Evolutionary conservation across 2,888 invertebrate species (phyloP).

Genomic region (Drosophila tanythrix): DNA sequence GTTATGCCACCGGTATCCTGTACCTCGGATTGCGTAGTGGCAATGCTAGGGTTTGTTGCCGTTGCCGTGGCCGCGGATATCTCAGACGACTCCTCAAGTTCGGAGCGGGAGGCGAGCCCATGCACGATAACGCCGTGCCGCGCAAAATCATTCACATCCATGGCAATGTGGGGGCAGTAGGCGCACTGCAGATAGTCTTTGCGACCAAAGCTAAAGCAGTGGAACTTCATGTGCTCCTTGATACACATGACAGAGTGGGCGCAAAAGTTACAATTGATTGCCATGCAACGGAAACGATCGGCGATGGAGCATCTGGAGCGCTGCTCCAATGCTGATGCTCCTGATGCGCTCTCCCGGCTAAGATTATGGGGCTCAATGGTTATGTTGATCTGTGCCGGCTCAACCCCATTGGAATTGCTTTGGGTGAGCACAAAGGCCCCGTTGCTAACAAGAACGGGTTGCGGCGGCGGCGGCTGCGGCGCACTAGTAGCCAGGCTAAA

Average conservation of each 20-base stretch:
- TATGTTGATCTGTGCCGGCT: constrained; percentile 60
- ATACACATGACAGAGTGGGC: constrained; percentile 71
- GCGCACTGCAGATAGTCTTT: constrained; percentile 74
- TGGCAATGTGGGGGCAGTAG: constrained; percentile 63
- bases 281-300: constrained; percentile 77
- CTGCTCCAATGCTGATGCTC: neutral
- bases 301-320: neutral
- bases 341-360: neutral
- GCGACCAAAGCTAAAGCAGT: constrained; percentile 64
- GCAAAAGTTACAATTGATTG: constrained; percentile 67
- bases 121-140: constrained; percentile 69
- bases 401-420: constrained; percentile 5
- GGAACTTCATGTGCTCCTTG: constrained; percentile 78
- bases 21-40: too few species aligned
- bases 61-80: too few species aligned
- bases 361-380: constrained; percentile 47
- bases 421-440: constrained; percentile 44
- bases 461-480: constrained; percentile 5
- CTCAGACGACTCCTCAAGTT: constrained; percentile 25
- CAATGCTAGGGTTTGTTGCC: neutral
- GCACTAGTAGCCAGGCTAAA: constrained; percentile 35
- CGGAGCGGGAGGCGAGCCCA: constrained; percentile 37
- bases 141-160: constrained; percentile 70
- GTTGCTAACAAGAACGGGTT: constrained; percentile 11
- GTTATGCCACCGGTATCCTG: neutral